These are phyloP conservation scores for Drosophila aldrichi DNA, from an alignment of 2,888 invertebrate species.

Conservation along the genomic window DNA sequence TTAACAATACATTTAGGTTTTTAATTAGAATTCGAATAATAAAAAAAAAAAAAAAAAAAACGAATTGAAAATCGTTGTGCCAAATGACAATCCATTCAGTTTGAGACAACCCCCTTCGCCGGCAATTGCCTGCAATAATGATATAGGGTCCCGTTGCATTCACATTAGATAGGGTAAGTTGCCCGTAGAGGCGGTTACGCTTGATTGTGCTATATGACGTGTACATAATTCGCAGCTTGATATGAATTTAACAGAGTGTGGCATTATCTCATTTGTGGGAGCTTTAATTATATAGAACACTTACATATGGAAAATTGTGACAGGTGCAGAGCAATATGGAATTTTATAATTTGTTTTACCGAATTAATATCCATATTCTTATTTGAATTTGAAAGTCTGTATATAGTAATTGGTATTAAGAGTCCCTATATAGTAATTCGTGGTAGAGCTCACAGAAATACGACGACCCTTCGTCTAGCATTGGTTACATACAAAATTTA, in stretches of 20 bases:
- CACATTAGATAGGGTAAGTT: conserved; percentile 48
- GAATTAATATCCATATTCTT: not conserved
- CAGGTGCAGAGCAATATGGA: conserved; percentile 30
- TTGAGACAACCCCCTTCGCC: conserved; percentile 55
- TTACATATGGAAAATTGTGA: conserved; percentile 4
- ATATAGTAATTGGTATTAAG: too few species aligned
- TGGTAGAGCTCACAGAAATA: too few species aligned
- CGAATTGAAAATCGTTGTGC: conserved; percentile 51
- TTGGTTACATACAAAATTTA: too few species aligned
- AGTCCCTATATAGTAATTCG: too few species aligned
- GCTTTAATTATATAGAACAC: conserved; percentile 43
- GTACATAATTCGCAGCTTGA: conserved; percentile 65
- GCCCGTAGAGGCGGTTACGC: conserved; percentile 72
- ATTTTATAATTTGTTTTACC: not conserved
- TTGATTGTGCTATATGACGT: conserved; percentile 79
- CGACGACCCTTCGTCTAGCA: too few species aligned
- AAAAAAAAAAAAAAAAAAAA: conserved; percentile 38
- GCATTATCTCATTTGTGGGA: conserved; percentile 20
- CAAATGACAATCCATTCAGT: conserved; percentile 49
- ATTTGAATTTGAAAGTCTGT: not conserved
- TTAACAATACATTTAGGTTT: conserved; percentile 74
- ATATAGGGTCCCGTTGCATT: conserved; percentile 53
- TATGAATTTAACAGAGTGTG: conserved; percentile 23
- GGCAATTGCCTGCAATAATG: conserved; percentile 74
- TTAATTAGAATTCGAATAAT: conserved; percentile 73